Evolutionary conservation across 2,888 invertebrate genomes (phyloP).

Genomic region (Epinotia bilunana): DNA sequence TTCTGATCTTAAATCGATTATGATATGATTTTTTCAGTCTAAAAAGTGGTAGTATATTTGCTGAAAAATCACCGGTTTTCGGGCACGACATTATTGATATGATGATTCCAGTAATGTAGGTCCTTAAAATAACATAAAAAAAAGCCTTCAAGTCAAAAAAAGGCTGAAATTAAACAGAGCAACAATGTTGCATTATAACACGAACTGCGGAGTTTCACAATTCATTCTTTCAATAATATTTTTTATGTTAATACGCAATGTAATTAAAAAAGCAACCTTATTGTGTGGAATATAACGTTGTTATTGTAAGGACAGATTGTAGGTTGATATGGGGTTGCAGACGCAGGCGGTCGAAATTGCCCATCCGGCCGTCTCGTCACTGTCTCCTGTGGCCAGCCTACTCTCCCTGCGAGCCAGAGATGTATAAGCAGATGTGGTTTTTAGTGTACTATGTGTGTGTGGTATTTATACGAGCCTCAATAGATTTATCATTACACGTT

Average conservation of each 20-base stretch:
- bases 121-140: too few relatives aligned
- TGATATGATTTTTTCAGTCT: too few relatives aligned
- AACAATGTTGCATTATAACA: constrained; percentile 39
- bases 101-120: too few relatives aligned
- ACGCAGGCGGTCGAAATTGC: constrained; percentile 8
- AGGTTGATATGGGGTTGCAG: background rate
- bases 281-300: background rate
- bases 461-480: background rate
- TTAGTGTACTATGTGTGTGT: background rate
- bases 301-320: background rate
- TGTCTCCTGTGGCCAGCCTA: constrained; percentile 29
- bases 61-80: too few relatives aligned
- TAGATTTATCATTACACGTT: background rate
- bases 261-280: constrained; percentile 2
- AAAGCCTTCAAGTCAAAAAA: too few relatives aligned
- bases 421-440: background rate
- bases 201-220: constrained; percentile 29
- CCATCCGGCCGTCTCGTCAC: constrained; percentile 23
- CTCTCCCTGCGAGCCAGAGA: constrained; percentile 7
- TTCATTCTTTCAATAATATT: background rate
- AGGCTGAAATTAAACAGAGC: background rate
- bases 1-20: too few relatives aligned
- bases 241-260: background rate
- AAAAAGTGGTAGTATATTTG: too few relatives aligned
- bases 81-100: too few relatives aligned